Evolutionary conservation across 1,140 invertebrate genomes (phyloP).

Genomic region (Drosophila fuyamai): DNA sequence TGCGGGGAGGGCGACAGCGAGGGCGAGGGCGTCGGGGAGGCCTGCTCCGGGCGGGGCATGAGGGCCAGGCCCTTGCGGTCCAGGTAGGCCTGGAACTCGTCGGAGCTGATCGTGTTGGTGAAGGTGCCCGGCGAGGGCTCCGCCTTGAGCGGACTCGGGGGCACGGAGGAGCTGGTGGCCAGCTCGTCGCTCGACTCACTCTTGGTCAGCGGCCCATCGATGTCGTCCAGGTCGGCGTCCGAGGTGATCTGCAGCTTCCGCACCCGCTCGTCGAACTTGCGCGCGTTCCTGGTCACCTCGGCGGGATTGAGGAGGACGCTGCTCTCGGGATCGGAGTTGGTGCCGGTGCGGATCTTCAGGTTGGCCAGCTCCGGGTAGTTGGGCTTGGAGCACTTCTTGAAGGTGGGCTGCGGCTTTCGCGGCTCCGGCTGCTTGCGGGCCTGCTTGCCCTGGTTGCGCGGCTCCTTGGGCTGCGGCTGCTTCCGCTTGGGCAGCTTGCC

Average conservation of each 20-base stretch:
- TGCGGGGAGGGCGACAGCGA: conserved; percentile 14
- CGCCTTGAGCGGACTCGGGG: conserved; percentile 7
- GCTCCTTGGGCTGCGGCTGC: conserved; percentile 22
- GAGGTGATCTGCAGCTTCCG: conserved; percentile 81
- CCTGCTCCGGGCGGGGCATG: conserved; percentile 57
- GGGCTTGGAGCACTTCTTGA: conserved; percentile 79
- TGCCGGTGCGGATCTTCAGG: conserved; percentile 79
- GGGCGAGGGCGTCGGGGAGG: conserved; percentile 16
- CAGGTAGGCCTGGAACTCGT: conserved; percentile 81
- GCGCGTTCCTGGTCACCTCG: conserved; percentile 81
- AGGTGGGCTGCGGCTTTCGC: conserved; percentile 32
- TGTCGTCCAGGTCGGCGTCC: conserved; percentile 82
- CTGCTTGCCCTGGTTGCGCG: conserved; percentile 1
- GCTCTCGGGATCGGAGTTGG: conserved; percentile 42
- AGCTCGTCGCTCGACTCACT: conserved; percentile 79
- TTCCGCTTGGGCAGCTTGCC: conserved; percentile 52
- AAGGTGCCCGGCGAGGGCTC: conserved; percentile 51
- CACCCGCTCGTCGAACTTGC: conserved; percentile 81
- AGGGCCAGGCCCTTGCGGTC: conserved; percentile 74
- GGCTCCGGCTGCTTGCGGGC: conserved; percentile 14
- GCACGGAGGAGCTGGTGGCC: conserved; percentile 3
- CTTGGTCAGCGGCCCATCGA: conserved; percentile 75
- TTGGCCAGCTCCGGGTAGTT: conserved; percentile 84
- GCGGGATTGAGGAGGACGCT: conserved; percentile 65
- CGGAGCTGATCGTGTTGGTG: conserved; percentile 81